These are phyloP conservation scores for Listronotus oregonensis DNA, from an alignment of 1,140 invertebrate genomes.

Conservation along the genomic window DNA sequence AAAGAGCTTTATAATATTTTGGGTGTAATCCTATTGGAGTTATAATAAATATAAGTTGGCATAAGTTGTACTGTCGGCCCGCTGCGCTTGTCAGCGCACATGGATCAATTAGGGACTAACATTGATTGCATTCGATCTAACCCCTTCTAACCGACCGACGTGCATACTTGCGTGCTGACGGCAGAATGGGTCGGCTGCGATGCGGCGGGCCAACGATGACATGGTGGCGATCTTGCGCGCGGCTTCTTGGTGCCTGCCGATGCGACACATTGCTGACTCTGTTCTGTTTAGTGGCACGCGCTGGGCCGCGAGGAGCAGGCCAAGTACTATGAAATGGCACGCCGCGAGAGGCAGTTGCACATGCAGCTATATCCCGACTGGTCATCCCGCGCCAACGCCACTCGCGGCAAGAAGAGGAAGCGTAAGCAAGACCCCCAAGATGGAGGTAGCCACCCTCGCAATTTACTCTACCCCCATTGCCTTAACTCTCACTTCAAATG, in stretches of 20 bases:
- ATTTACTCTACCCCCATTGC: conserved; percentile 14
- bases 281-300: conserved; percentile 89
- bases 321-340: conserved; percentile 99
- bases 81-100: conserved; percentile 19
- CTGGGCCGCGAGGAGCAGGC: conserved; percentile 97
- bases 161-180: conserved; percentile 44
- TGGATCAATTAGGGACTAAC: conserved; percentile 33
- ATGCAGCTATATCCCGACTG: conserved; percentile 99
- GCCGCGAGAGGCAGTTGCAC: conserved; percentile 96
- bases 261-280: conserved; percentile 45
- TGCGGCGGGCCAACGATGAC: conserved; percentile 36
- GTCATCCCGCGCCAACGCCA: conserved; percentile 97
- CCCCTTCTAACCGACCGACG: conserved; percentile 36
- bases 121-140: conserved; percentile 27
- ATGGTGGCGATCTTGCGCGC: conserved; percentile 47
- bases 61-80: neutral
- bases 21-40: neutral
- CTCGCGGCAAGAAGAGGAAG: conserved; percentile 98
- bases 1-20: too few species aligned
- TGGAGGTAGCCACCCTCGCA: conserved; percentile 72
- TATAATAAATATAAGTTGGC: neutral
- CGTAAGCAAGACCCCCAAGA: conserved; percentile 97
- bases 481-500: neutral
- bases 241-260: conserved; percentile 53
- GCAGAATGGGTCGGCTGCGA: conserved; percentile 52